phyloP scores from a whole-genome alignment of 2,113 vertebrate species.

The Coptodon bakossiorum region DNA sequence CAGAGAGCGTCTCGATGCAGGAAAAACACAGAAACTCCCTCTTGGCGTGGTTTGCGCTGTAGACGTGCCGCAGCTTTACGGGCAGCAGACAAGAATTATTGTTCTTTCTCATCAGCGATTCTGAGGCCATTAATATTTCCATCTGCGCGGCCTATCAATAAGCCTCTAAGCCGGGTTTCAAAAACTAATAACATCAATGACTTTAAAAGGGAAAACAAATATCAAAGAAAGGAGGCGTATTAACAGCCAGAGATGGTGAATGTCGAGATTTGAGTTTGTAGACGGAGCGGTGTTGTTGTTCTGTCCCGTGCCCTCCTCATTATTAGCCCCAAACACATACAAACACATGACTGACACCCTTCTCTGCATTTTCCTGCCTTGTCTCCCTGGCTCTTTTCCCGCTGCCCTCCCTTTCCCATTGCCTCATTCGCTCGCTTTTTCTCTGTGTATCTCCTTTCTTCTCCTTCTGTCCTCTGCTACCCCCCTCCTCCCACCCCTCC shows the following conservation, averaged over 20 bases:
- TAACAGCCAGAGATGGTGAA: constrained; percentile 34
- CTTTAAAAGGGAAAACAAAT: constrained; percentile 65
- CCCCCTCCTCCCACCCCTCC: background rate
- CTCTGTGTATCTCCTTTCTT: constrained; percentile 44
- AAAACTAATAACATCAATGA: constrained; percentile 70
- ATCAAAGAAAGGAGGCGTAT: constrained; percentile 55
- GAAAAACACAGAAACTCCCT: constrained; percentile 14
- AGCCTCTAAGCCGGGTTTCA: constrained; percentile 53
- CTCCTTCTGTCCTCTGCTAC: constrained; percentile 44
- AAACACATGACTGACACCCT: constrained; percentile 28
- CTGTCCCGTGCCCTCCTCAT: constrained; percentile 16
- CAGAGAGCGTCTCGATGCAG: background rate
- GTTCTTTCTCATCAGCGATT: constrained; percentile 47
- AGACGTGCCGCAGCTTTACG: constrained; percentile 11
- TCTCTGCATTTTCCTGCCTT: constrained; percentile 14
- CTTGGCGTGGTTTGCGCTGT: background rate
- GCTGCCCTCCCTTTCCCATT: constrained; percentile 3
- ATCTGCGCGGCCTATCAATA: constrained; percentile 47
- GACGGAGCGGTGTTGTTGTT: constrained; percentile 12
- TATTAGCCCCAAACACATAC: constrained; percentile 10
- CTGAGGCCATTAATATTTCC: constrained; percentile 51
- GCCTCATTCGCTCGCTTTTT: background rate
- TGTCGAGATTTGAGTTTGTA: constrained; percentile 50
- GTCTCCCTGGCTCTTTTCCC: constrained; percentile 1
- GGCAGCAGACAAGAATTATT: constrained; percentile 40